Conservation (phyloP, 2,888 invertebrate species). For the Spilarctia lutea region DNA sequence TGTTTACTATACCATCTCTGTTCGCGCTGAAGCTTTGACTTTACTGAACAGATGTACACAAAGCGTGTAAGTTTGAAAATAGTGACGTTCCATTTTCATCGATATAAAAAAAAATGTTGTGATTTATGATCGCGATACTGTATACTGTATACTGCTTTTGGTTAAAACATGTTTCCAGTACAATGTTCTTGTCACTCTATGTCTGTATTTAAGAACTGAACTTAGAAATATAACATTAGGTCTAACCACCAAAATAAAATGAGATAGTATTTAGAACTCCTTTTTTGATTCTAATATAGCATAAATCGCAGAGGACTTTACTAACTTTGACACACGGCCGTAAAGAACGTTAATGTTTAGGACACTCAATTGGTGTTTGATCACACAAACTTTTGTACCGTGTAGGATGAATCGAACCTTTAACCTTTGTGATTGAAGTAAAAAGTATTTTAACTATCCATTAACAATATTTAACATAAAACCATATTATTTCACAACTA, state of each 20-base stretch:
- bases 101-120: conserved; percentile 10
- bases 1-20: conserved; percentile 68
- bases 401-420: background rate
- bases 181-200: background rate
- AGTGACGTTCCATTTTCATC: conserved; percentile 34
- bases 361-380: background rate
- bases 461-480: background rate
- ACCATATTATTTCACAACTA: conserved; percentile 19
- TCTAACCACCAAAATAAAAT: too few species aligned
- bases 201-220: background rate
- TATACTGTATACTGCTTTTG: background rate
- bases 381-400: background rate
- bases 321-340: background rate
- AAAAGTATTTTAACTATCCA: background rate
- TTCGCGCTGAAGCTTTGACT: conserved; percentile 57
- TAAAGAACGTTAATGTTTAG: background rate
- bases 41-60: conserved; percentile 38
- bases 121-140: too few species aligned
- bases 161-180: background rate
- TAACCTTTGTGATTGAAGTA: background rate
- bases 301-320: background rate
- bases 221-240: too few species aligned
- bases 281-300: too few species aligned
- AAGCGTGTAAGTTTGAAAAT: conserved; percentile 27
- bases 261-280: too few species aligned